Conservation (phyloP, 1,140 invertebrate genomes). For the Anthonomus grandis region DNA sequence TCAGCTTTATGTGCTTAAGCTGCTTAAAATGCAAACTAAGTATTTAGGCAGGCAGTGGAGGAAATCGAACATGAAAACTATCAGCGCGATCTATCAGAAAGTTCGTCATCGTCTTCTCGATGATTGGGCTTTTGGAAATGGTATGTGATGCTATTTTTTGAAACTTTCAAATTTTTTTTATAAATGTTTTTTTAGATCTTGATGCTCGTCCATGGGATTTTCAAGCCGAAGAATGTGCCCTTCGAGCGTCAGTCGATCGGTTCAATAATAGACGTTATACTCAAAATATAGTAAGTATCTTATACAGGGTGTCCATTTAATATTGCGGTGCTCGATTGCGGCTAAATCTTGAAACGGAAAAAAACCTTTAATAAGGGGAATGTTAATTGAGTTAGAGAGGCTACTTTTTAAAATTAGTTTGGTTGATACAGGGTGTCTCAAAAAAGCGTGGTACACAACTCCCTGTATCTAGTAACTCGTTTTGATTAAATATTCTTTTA, state of each 20-base stretch:
- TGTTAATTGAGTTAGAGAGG: no score
- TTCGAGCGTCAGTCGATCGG: slow-evolving; percentile 89
- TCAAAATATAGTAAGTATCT: slow-evolving; percentile 22
- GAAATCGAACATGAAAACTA: slow-evolving; percentile 99
- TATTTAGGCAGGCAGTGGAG: slow-evolving; percentile 98
- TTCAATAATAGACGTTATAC: slow-evolving; percentile 88
- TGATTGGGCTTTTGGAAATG: slow-evolving; percentile 99
- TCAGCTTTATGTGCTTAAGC: slow-evolving; percentile 96
- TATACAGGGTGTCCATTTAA: no score
- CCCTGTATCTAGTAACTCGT: no score
- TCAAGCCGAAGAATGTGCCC: slow-evolving; percentile 94
- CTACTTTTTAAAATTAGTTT: no score
- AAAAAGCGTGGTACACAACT: no score
- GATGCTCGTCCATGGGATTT: slow-evolving; percentile 98
- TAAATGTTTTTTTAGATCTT: slow-evolving; percentile 63
- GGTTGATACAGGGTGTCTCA: no score
- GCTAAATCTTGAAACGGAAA: no score
- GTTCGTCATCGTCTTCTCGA: slow-evolving; percentile 93
- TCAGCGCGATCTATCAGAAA: slow-evolving; percentile 98
- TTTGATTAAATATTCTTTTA: no score
- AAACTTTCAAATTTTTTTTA: neutral
- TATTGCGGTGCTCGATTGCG: no score
- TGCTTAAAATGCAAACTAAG: slow-evolving; percentile 99
- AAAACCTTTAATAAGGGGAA: no score
- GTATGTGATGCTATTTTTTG: slow-evolving; percentile 47